phyloP scores from a whole-genome alignment of 2,888 invertebrate species.

The Idaea straminata region DNA sequence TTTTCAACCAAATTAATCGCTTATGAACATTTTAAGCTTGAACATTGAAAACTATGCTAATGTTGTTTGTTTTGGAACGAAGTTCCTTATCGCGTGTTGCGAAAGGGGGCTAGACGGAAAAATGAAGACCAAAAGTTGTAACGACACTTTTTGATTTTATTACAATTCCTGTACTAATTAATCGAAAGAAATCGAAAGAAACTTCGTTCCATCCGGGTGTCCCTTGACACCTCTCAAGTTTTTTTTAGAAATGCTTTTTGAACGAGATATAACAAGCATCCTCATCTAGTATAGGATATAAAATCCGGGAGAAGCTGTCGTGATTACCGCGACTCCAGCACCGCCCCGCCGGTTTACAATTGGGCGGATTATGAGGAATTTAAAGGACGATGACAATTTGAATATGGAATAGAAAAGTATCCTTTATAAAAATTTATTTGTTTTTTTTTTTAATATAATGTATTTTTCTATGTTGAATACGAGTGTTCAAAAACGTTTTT shows the following conservation, averaged over 20 bases:
- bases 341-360: slow-evolving; percentile 69
- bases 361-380: slow-evolving; percentile 79
- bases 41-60: not conserved
- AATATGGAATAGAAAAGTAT: slow-evolving; percentile 71
- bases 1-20: slow-evolving; percentile 31
- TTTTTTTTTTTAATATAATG: slow-evolving; percentile 38
- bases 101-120: too few species aligned
- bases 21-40: slow-evolving; percentile 8
- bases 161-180: too few species aligned
- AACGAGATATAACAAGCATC: slow-evolving; percentile 48
- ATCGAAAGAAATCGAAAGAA: too few species aligned
- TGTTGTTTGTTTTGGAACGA: slow-evolving; percentile 1
- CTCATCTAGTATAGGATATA: slow-evolving; percentile 58
- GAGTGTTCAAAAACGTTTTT: slow-evolving; percentile 6
- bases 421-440: slow-evolving; percentile 54
- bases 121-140: too few species aligned
- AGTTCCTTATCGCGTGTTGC: too few species aligned
- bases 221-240: too few species aligned
- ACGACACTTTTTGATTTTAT: too few species aligned
- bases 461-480: slow-evolving; percentile 16
- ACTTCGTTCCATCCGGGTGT: too few species aligned
- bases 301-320: slow-evolving; percentile 75
- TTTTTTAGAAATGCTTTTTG: slow-evolving; percentile 27
- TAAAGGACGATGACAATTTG: slow-evolving; percentile 77
- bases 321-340: slow-evolving; percentile 71